phyloP scores from a whole-genome alignment of 1,140 invertebrate genomes.

The Scaptomyza pallida region DNA sequence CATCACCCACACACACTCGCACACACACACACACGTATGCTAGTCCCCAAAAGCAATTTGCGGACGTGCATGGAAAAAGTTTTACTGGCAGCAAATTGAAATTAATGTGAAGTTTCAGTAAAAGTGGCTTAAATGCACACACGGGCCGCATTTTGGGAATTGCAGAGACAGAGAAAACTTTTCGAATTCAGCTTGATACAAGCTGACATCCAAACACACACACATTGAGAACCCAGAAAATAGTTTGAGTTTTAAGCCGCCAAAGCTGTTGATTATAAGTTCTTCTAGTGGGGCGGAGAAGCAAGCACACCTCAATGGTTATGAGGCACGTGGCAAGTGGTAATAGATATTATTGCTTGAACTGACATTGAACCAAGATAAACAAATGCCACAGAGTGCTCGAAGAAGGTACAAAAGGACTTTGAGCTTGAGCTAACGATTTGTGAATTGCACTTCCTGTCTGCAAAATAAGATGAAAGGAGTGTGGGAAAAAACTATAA shows the following conservation, averaged over 20 bases:
- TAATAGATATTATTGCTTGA: background rate
- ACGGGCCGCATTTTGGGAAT: constrained; percentile 83
- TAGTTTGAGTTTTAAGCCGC: constrained; percentile 74
- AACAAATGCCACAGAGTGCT: constrained; percentile 32
- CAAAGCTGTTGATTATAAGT: constrained; percentile 81
- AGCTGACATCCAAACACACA: constrained; percentile 56
- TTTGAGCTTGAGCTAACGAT: constrained; percentile 70
- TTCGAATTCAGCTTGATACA: constrained; percentile 43
- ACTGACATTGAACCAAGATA: constrained; percentile 25
- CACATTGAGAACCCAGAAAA: constrained; percentile 40
- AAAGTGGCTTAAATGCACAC: constrained; percentile 84
- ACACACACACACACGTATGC: constrained; percentile 8
- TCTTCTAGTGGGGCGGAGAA: constrained; percentile 38
- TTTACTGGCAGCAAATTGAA: constrained; percentile 83
- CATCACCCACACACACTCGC: constrained; percentile 34
- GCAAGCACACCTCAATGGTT: constrained; percentile 47
- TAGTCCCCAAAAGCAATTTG: constrained; percentile 74
- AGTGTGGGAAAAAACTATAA: constrained; percentile 71
- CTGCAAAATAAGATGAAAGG: constrained; percentile 74
- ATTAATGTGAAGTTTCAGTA: constrained; percentile 83
- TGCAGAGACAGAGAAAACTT: constrained; percentile 42
- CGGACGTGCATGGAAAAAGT: constrained; percentile 81
- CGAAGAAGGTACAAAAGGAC: constrained; percentile 6
- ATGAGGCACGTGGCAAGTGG: background rate
- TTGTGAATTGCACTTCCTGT: constrained; percentile 82